A percentile compares a stretch with the other conserved stretches of the same genome.
These are phyloP conservation scores for Brachionus manjavacas DNA, from an alignment of 1,140 invertebrate species.

Conservation along the genomic window DNA sequence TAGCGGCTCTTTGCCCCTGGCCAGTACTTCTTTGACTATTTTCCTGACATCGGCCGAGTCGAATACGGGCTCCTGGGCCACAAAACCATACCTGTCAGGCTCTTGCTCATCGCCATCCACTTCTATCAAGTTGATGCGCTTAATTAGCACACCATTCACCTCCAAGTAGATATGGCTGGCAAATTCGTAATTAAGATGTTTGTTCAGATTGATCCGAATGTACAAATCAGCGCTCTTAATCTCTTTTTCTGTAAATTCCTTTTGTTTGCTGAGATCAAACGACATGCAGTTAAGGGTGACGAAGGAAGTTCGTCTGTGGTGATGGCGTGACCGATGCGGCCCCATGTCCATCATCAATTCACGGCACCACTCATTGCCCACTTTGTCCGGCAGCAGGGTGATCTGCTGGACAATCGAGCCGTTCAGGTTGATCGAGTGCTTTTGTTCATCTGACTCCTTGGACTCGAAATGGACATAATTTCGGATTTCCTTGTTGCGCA, in stretches of 20 bases:
- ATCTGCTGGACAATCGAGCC: neutral
- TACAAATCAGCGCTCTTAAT: constrained; percentile 2
- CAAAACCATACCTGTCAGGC: neutral
- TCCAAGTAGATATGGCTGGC: neutral
- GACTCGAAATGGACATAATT: neutral
- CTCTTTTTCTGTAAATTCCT: neutral
- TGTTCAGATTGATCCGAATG: neutral
- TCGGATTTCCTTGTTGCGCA: neutral
- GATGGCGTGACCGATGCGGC: neutral
- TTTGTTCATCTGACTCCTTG: neutral
- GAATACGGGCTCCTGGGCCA: neutral
- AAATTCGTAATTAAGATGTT: neutral
- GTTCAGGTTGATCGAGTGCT: neutral
- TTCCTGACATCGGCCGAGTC: neutral
- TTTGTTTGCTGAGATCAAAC: neutral
- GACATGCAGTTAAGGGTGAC: neutral
- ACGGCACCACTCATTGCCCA: neutral
- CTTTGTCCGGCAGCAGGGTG: neutral
- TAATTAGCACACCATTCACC: neutral
- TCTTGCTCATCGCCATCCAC: neutral
- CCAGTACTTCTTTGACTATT: neutral
- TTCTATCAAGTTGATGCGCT: neutral
- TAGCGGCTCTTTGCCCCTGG: neutral
- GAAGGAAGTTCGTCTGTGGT: neutral
- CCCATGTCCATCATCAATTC: neutral